Base-by-base conservation (phyloP, 2,888 invertebrate species). In the Orthosia incerta region DNA sequence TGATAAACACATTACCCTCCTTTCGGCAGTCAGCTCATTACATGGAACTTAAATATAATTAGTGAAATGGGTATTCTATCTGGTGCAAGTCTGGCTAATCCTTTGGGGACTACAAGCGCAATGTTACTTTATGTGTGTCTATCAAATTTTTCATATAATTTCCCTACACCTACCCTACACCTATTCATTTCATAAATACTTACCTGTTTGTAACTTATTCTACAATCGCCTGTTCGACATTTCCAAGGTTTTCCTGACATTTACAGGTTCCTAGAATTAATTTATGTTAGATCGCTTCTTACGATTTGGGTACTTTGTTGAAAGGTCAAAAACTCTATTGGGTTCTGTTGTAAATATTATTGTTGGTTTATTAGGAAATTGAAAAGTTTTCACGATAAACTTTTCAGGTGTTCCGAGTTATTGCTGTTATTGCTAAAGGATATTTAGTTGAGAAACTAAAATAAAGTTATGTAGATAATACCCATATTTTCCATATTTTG, bases 201-300 rank as follows among this genome's bases (percentile, higher is more conserved):
- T 31, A 31, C 31, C 31, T 31, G 7, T 31, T 31, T 31, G 31
- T 26, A 63, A 62, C 11, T 20, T 65, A 15, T 46, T 39, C 18
- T 16, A 20, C 7, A 20, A 13, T 48, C 4, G 12, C 20, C 53
- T 9, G 16, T 61, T 61, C 15, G 23, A 50, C 39, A 66, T 63
- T 69, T 53, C 39, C n/a, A 55, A 77, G 9, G 23, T 59, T 2
- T 13, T 5, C 12, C 62, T 71, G 53, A n/a, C 45, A 71, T 71
- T 76, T 59, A 48, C 57, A 62, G 66, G 46, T 71, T 77, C 39
- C 15, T 15, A 11, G 0, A 57, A 65, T 56, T 45, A 65, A 18
- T 71, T 71, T 59, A 45, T 45, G 23, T 60, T 48, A 12, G 26
- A 66, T 7, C 15, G 13, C 1, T 48, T 26, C n/a, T 53, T 16